Percentiles rank a stretch among this genome's conserved stretches.
phyloP scores from a whole-genome alignment of 2,888 invertebrate species.

The Linhomoeus sp. region DNA sequence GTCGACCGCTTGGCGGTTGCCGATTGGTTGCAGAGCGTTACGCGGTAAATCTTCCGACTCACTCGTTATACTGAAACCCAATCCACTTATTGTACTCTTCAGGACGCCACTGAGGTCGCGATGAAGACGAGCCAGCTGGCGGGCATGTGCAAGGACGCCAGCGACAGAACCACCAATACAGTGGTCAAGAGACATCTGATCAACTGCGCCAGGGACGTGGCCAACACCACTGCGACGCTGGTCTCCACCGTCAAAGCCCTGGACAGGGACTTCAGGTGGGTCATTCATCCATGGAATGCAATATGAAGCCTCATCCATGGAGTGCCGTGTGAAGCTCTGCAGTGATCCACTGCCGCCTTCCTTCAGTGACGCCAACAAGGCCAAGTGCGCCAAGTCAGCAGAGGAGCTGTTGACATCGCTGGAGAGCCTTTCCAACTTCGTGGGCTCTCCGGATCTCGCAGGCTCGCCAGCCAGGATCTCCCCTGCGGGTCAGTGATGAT shows the following conservation, averaged over 20 bases:
- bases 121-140: conserved; percentile 87
- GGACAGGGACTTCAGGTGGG: conserved; percentile 51
- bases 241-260: conserved; percentile 74
- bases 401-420: conserved; percentile 70
- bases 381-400: conserved; percentile 43
- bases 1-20: too few species aligned
- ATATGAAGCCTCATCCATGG: neutral
- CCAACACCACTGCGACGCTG: conserved; percentile 75
- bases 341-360: neutral
- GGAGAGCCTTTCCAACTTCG: conserved; percentile 72
- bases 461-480: too few species aligned
- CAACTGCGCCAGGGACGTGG: conserved; percentile 88
- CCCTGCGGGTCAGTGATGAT: too few species aligned
- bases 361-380: conserved; percentile 17
- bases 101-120: conserved; percentile 78
- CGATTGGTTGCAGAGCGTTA: too few species aligned
- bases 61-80: too few species aligned
- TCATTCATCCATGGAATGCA: neutral
- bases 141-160: conserved; percentile 79
- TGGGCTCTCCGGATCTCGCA: too few species aligned
- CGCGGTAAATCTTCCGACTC: too few species aligned
- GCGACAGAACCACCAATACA: conserved; percentile 65
- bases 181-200: conserved; percentile 81
- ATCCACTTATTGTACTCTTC: too few species aligned
- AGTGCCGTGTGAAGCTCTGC: neutral